Evolutionary conservation across 2,888 invertebrate species (phyloP), one percentile per base, ranked within the genome.

Genomic region (Epistrophe grossulariae): DNA sequence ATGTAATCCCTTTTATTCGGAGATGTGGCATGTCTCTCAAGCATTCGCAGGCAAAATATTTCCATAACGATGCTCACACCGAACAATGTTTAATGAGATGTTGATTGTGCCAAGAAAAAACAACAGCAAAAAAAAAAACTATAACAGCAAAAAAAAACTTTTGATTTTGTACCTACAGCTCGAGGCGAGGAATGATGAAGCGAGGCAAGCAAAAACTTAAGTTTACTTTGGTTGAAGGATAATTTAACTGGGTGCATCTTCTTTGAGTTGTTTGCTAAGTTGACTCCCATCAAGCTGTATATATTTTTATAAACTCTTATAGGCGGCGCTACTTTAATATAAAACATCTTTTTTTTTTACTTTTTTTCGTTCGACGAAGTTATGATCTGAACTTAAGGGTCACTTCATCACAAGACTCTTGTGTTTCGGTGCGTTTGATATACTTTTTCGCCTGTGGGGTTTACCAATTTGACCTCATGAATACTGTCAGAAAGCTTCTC

Each of bases 21-120:
- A 55, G 19, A 50, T 70, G 50, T 70, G 68, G 59, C 35, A 40
- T 55, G 43, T 15, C 59, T 78, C 78, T 40, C 1, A 78, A 60
- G 19, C 70, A 40, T 40, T 28, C 55, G 31, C 70, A 70, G 55
- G 70, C 70, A 70, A 70, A 70, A 70, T 70, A 55, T 55, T 70
- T 70, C 70, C 70, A 70, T 70, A 70, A 70, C 70, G 70, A 70
- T 70, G 70, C 52, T 70, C 70, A 70, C 70, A 40, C 70, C 55
- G 70, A 70, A 70, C 70, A 70, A 70, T 55, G 70, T 70, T 70
- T 70, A 70, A 70, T 70, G 70, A 70, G 70, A 70, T 70, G 70
- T 70, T 70, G 70, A 70, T 70, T 55, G 70, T 50, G 50, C 50
- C 8, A 52, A 19, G 31, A 15, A 45, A 43, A 11, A 43, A 40